These are phyloP conservation scores for Synergus laeviventris DNA, from an alignment of 2,888 invertebrate genomes.

Conservation along the genomic window DNA sequence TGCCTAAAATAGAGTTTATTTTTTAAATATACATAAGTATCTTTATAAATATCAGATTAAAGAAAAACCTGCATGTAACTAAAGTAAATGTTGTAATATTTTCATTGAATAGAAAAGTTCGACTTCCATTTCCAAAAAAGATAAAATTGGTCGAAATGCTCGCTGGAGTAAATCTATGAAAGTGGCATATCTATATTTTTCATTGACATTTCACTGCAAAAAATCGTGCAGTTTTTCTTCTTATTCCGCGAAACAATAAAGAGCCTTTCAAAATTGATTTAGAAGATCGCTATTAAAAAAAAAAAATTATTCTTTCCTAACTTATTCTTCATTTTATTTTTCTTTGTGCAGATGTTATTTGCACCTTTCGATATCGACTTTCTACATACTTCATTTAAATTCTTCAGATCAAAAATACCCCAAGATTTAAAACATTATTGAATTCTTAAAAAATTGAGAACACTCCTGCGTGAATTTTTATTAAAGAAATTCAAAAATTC, in stretches of 20 bases:
- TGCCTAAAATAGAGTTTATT: neutral
- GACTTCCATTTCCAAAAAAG: neutral
- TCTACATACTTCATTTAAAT: too few relatives aligned
- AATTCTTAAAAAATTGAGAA: neutral
- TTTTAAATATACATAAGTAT: too few relatives aligned
- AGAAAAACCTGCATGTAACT: too few relatives aligned
- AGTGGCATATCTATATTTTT: constrained; percentile 1
- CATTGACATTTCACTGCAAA: neutral
- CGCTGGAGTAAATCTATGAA: neutral
- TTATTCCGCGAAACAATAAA: neutral
- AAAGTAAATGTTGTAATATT: neutral
- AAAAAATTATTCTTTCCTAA: neutral
- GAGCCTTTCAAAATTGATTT: neutral
- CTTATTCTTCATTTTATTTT: neutral
- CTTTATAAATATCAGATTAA: too few relatives aligned
- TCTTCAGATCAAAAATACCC: neutral
- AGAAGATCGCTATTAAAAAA: too few relatives aligned
- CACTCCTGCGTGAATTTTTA: neutral
- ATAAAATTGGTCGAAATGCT: neutral
- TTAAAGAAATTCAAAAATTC: neutral
- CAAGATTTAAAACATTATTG: neutral
- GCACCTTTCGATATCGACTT: too few relatives aligned
- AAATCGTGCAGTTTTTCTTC: neutral
- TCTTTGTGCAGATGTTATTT: neutral
- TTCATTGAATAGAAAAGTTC: neutral